Base-by-base conservation (phyloP, 2,888 invertebrate species). In the Lysandra coridon region DNA sequence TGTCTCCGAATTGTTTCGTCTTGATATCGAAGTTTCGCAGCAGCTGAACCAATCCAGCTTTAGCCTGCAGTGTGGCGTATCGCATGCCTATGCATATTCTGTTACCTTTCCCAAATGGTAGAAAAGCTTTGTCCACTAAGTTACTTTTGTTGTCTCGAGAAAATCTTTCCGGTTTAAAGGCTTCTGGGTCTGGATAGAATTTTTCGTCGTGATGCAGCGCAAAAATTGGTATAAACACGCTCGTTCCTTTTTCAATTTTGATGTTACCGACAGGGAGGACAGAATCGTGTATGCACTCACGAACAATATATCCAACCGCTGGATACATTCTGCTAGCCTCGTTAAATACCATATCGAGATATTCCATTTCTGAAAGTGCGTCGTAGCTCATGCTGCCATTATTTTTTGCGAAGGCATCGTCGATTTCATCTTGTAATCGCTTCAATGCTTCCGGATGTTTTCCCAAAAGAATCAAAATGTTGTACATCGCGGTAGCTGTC, bases 61-160 rank as follows among this genome's bases (percentile, higher is more conserved):
- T 84, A 7, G 82, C 82, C 81, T 84, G 84, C 3, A 90, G 79
- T 12, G 83, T 84, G 0, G 89, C 89, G 79, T 86, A 89, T 80
- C 89, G 86, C 80, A 85, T 83, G 82, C 94, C 95, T 4, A 95
- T 90, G 81, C 95, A 95, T 23, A 88, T 85, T 73, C 95, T 86
- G 2, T 89, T 88, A 0, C 94, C 95, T 83, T 87, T 91, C 1
- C 95, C 95, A 82, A 95, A 95, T 1, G 95, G 92, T 83, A 92
- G 82, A 80, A 89, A 95, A 0, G 86, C 85, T 53, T 84, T 83
- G 40, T 89, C 88, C 12, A 73, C 40, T 10, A 79, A 69, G 60
- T 83, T 86, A 0, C 86, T 82, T 79, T 84, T 84, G 5, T 83
- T 81, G 60, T 90, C 88, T 0, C 85, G 83, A 6, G 84, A 80